phyloP scores from a whole-genome alignment of 2,113 vertebrate species.

The Leuciscus idus region DNA sequence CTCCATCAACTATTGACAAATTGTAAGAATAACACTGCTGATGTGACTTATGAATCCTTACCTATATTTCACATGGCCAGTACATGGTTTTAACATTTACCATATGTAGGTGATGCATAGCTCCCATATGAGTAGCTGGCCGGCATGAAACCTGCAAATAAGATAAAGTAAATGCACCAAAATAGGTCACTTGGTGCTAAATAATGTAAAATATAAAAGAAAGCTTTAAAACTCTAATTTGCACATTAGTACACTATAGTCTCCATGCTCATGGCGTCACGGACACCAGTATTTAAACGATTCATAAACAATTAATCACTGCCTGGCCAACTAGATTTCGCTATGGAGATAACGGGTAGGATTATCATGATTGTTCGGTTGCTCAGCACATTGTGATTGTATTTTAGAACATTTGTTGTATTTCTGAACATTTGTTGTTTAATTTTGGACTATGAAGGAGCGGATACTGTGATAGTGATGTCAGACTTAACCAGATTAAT shows the following conservation, averaged over 20 bases:
- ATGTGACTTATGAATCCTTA: background rate
- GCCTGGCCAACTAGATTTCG: background rate
- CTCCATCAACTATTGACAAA: conserved; percentile 86
- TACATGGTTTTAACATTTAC: conserved; percentile 27
- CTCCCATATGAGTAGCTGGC: background rate
- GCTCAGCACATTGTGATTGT: background rate
- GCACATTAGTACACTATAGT: background rate
- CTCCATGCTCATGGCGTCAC: background rate
- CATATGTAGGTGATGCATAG: background rate
- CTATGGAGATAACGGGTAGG: background rate
- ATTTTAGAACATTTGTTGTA: background rate
- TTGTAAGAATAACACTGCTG: background rate
- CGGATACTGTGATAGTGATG: background rate
- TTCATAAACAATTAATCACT: background rate
- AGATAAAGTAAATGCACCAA: background rate
- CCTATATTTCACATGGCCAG: background rate
- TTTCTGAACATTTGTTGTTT: too few species aligned
- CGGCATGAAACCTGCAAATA: conserved; percentile 7
- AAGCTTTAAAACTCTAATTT: background rate
- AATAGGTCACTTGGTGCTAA: background rate
- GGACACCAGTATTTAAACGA: background rate
- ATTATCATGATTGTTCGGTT: background rate
- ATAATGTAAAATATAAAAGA: background rate
- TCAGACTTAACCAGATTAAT: background rate
- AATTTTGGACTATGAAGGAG: background rate